Evolutionary conservation across 2,888 invertebrate species (phyloP), one percentile per base, ranked within the genome.

Genomic region (Pharmacophagus antenor): DNA sequence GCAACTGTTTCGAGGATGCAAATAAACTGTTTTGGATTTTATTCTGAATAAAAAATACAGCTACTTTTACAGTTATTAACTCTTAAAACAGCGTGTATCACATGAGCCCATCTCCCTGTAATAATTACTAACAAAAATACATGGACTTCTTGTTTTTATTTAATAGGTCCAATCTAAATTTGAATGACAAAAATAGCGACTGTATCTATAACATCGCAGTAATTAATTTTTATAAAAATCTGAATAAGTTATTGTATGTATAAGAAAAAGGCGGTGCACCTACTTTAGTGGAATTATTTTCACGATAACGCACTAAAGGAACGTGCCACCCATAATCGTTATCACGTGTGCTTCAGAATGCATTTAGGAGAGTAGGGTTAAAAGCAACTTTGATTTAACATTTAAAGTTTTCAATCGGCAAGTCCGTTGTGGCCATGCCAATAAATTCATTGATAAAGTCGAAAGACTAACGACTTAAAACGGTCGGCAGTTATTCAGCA

Each of bases 371-470:
- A 72, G 65, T 76, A 81, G 78, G 78, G 76, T 82, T 80, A 70
- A 79, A 80, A 81, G 77, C 77, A 79, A 80, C 73, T 74, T 80
- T 76, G 81, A 82, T 84, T 82, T 82, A 82, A 80, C 80, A 76
- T 85, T 82, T 74, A 79, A 82, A 79, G 70, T 76, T 78, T 77
- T 75, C 74, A 80, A 75, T 77, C 79, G 71, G 74, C 76, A 75
- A 72, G 69, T 74, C 70, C 68, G 68, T 68, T 68, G 70, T 65
- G 77, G 69, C n/a, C n/a, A 77, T 77, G 76, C 79, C 84, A 84
- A 87, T 88, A 88, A 87, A 88, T 88, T 77, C 69, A 76, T 76
- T 80, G 88, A 87, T 88, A 87, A 88, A 76, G 79, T 76, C 65
- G 73, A 77, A 83, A 84, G 78, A 75, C 74, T 83, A 82, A 85